Percentiles rank a stretch among this genome's conserved stretches.
phyloP scores from a whole-genome alignment of 2,113 vertebrate genomes.

The Vulpes vulpes region DNA sequence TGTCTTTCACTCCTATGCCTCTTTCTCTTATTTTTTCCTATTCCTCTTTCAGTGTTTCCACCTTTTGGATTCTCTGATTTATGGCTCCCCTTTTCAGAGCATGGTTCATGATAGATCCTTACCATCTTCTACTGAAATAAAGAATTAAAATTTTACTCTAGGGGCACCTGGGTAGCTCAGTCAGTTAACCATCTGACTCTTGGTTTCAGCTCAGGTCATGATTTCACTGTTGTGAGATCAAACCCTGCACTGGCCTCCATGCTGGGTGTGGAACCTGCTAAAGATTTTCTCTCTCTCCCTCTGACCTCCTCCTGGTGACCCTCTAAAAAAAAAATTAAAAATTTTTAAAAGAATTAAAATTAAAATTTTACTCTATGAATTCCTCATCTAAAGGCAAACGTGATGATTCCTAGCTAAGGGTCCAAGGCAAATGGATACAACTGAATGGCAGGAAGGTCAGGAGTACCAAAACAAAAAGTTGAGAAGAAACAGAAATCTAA shows the following conservation, averaged over 20 bases:
- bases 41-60: not conserved
- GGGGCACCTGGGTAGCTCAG: not conserved
- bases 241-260: not conserved
- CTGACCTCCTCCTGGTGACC: not conserved
- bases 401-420: not conserved
- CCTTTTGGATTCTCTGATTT: not conserved
- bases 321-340: not conserved
- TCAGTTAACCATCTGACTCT: not conserved
- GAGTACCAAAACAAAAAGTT: not conserved
- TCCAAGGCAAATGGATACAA: not conserved
- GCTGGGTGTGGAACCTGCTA: not conserved
- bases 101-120: not conserved
- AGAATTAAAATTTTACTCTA: not conserved
- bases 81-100: not conserved
- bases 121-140: not conserved
- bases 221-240: not conserved
- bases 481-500: conserved; percentile 10
- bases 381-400: conserved; percentile 7
- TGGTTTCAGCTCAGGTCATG: not conserved
- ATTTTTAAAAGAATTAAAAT: not conserved
- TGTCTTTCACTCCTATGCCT: not conserved
- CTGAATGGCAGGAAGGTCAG: not conserved
- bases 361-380: not conserved
- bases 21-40: not conserved
- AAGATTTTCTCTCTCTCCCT: not conserved